phyloP scores from a whole-genome alignment of 2,888 invertebrate species.

The Cremastobaeus sp. region DNA sequence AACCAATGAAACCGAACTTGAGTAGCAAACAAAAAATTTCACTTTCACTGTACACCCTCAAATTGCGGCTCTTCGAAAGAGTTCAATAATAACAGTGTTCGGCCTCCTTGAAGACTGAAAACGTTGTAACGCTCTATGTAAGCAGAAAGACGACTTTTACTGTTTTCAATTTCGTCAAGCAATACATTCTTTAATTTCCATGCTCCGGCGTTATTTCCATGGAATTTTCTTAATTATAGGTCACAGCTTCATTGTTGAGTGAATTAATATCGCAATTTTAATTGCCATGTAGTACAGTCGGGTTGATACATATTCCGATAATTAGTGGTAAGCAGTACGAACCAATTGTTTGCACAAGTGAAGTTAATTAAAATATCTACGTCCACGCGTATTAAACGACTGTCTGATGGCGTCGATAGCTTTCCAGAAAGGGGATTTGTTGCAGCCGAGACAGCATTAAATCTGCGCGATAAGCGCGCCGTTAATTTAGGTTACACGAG shows the following conservation, averaged over 20 bases:
- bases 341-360: conserved; percentile 38
- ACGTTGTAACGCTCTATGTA: too few relatives aligned
- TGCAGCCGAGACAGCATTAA: conserved; percentile 15
- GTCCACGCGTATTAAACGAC: conserved; percentile 8
- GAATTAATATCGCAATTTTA: conserved; percentile 48
- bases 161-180: too few relatives aligned
- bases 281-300: conserved; percentile 9
- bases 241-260: conserved; percentile 35
- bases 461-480: conserved; percentile 1
- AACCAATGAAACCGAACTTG: too few relatives aligned
- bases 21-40: too few relatives aligned
- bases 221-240: conserved; percentile 24
- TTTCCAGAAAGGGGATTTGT: conserved; percentile 24
- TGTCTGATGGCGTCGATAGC: background rate
- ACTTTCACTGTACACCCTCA: too few relatives aligned
- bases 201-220: conserved; percentile 22
- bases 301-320: conserved; percentile 45
- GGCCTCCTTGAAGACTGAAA: too few relatives aligned
- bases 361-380: conserved; percentile 48
- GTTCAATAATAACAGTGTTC: too few relatives aligned
- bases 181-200: too few relatives aligned
- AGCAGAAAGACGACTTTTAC: too few relatives aligned
- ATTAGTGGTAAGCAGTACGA: conserved; percentile 29
- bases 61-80: too few relatives aligned
- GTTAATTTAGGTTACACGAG: conserved; percentile 31